Base-by-base conservation (phyloP, 2,797 vertebrate genomes). In the Clarias laeviceps region DNA sequence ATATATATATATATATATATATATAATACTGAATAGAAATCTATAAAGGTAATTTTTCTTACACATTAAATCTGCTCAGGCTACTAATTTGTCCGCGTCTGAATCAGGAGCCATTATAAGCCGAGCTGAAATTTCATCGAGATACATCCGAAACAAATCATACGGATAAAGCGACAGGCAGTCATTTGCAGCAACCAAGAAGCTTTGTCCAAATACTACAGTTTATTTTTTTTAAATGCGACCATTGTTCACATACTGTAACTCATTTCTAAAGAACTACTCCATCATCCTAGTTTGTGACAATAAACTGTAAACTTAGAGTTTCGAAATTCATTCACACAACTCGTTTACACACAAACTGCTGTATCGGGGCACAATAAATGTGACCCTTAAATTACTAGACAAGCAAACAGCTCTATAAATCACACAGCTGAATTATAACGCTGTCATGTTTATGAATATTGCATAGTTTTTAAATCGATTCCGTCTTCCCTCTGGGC, bases 381-480 rank as follows among this genome's bases (percentile, higher is more conserved):
- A 54, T 18, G 50, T 9, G 57, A 22, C 22, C 18, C 12, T 45
- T 15, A 37, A 6, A 57, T 62, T 18, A 65, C 68, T 14, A n/a
- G 65, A 32, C 18, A 56, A 20, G 37, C 18, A 72, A 32, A 59
- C 62, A 27, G 69, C 62, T 85, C 56, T 29, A 57, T 82, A 61
- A 82, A 59, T 1, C 32, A 37, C 29, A 34, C 20, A 14, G 54
- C 61, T 54, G 56, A 72, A 70, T 40, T 22, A 56, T 40, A 76
- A 73, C 11, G 7, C 57, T 2, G 72, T 4, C 72, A 24, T 45
- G 54, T 65, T 82, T 34, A 82, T 57, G 68, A 85, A 82, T 7
- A 69, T 12, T 17, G 22, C 9, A 32, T 34, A 15, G 37, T 64
- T 82, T 82, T 62, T 64, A 76, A 77, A 77, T 64, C 3, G 54